Conservation (phyloP, 2,888 invertebrate genomes). For the Zaprionus bogoriensis region DNA sequence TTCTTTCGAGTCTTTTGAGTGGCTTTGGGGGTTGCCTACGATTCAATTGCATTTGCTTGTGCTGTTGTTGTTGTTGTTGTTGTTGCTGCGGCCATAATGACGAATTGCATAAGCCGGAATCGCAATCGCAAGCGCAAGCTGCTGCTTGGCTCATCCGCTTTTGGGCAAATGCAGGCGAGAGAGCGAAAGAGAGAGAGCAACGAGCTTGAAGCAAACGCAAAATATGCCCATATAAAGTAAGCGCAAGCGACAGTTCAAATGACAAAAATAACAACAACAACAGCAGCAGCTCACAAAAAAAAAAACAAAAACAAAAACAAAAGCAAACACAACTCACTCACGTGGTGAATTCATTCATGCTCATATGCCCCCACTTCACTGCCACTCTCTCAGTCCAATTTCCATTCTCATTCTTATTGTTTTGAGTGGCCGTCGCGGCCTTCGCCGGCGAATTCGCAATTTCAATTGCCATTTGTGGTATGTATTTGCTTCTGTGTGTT, state of each 20-base stretch:
- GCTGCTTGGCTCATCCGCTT: slow-evolving; percentile 50
- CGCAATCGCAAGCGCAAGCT: slow-evolving; percentile 33
- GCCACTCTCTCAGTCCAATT: slow-evolving; percentile 27
- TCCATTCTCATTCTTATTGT: slow-evolving; percentile 19
- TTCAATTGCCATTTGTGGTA: slow-evolving; percentile 30
- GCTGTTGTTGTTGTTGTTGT: slow-evolving; percentile 16
- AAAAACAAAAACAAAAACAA: neutral
- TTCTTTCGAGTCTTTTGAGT: slow-evolving; percentile 27
- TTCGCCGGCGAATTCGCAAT: slow-evolving; percentile 27
- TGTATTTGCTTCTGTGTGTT: slow-evolving; percentile 13
- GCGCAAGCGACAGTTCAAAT: slow-evolving; percentile 7
- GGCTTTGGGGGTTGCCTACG: slow-evolving; percentile 57
- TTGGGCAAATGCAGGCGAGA: slow-evolving; percentile 30
- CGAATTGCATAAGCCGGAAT: slow-evolving; percentile 68
- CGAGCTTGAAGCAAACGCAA: slow-evolving; percentile 15
- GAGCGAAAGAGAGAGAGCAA: neutral
- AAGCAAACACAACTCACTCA: slow-evolving; percentile 5
- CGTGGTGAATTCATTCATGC: slow-evolving; percentile 42
- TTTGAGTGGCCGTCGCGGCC: slow-evolving; percentile 44
- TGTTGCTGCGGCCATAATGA: slow-evolving; percentile 60
- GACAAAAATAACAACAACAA: slow-evolving; percentile 28
- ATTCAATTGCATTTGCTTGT: slow-evolving; percentile 62
- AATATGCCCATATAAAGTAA: slow-evolving; percentile 72
- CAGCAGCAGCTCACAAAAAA: slow-evolving; percentile 25
- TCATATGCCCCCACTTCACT: slow-evolving; percentile 1